Evolutionary conservation across 1,140 invertebrate species (phyloP).

Genomic region (Parapsyche elsis): DNA sequence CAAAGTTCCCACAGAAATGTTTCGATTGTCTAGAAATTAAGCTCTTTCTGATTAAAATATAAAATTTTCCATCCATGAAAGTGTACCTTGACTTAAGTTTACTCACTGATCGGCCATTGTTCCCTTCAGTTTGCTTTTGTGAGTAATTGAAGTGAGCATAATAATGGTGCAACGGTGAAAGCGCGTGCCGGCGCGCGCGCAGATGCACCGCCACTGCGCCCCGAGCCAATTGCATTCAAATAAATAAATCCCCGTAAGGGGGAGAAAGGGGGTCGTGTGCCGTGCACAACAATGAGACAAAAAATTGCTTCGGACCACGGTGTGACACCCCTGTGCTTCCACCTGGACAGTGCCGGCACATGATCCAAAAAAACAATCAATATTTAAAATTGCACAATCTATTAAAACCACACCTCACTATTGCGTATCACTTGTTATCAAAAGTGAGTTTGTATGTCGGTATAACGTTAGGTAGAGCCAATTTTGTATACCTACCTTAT

Average conservation of each 20-base stretch:
- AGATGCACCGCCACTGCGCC: conserved; percentile 27
- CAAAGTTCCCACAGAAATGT: too few species aligned
- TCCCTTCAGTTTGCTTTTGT: not conserved
- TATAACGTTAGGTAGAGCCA: too few species aligned
- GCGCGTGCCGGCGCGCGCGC: not conserved
- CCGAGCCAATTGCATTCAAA: conserved; percentile 50
- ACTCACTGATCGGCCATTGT: not conserved
- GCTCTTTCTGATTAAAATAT: too few species aligned
- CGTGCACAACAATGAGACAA: conserved; percentile 46
- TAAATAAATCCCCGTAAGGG: conserved; percentile 54
- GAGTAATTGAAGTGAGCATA: conserved; percentile 22
- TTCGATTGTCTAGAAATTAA: too few species aligned
- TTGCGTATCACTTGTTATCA: too few species aligned
- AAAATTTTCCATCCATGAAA: too few species aligned
- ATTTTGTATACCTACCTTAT: too few species aligned
- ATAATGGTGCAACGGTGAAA: not conserved
- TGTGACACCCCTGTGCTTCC: conserved; percentile 11
- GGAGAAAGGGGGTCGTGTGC: conserved; percentile 41
- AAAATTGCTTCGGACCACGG: conserved; percentile 45
- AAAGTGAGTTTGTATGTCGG: too few species aligned
- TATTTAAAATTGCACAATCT: too few species aligned
- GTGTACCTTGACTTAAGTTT: too few species aligned
- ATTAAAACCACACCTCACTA: too few species aligned
- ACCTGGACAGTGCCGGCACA: conserved; percentile 10
- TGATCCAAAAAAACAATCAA: not conserved